Evolutionary conservation across 2,797 vertebrate species (phyloP), one percentile per base, ranked within the genome.

Genomic region (Philypnodon macrostomus): DNA sequence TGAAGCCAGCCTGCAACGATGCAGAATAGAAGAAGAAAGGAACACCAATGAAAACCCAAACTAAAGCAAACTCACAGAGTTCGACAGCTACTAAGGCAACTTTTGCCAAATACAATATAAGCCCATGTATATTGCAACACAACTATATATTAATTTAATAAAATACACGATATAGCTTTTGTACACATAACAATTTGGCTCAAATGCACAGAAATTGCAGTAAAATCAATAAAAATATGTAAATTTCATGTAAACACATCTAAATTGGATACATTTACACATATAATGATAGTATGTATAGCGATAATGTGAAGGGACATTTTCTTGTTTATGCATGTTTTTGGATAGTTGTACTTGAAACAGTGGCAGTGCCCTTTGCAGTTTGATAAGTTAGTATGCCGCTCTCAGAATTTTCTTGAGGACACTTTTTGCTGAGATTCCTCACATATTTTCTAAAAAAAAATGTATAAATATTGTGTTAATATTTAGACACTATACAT

Each of bases 91-190:
- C 93, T 45, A 92, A 98, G 95, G 95, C 95, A 96, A 95, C 93
- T 92, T 92, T 96, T 95, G 95, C 94, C 95, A 96, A 97, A 96
- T 99, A 98, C 95, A 97, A 95, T 98, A 96, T 95, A 98, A 98
- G 96, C 96, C 97, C 95, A 97, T 95, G 93, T 95, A 95, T 95
- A 96, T 97, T 98, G 95, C 96, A 99, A 99, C 96, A 99, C 96
- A 99, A 98, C 96, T 95, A 99, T 99, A 99, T 99, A 99, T 99
- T 98, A 97, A 98, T 99, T 99, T 99, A 98, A 98, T 99, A 99
- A 99, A 99, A 99, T 99, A 98, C 97, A 99, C 96, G 98, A 98
- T 98, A 99, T 98, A 98, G 97, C 95, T 99, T 95, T 99, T 96
- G 94, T 97, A 98, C 96, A 99, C 94, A 89, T 92, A 97, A 98